Conservation (phyloP, 2,113 vertebrate species). For the Syngnathus floridae region DNA sequence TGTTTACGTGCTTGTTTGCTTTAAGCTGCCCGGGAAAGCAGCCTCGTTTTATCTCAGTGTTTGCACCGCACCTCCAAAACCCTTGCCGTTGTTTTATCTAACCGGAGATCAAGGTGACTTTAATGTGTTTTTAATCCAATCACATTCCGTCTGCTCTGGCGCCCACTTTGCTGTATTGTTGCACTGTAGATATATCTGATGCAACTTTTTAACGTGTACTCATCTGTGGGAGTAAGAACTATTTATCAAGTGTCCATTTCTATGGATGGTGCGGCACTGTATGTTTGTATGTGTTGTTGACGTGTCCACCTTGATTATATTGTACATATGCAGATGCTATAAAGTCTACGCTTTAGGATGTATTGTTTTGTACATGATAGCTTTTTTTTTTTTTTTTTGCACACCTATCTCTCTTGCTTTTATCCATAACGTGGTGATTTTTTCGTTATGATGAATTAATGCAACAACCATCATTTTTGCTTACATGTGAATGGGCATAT, state of each 20-base stretch:
- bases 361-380: constrained; percentile 59
- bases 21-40: constrained; percentile 40
- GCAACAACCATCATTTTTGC: constrained; percentile 20
- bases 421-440: constrained; percentile 45
- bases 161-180: constrained; percentile 31
- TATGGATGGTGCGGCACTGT: constrained; percentile 43
- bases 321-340: constrained; percentile 67
- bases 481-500: constrained; percentile 26
- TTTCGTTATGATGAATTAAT: constrained; percentile 47
- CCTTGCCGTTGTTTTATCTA: constrained; percentile 56
- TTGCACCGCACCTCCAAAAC: constrained; percentile 40
- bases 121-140: constrained; percentile 53
- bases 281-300: constrained; percentile 60
- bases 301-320: constrained; percentile 59
- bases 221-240: constrained; percentile 57
- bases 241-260: constrained; percentile 61
- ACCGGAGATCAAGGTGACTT: constrained; percentile 62
- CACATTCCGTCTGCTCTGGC: constrained; percentile 59
- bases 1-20: constrained; percentile 39
- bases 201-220: constrained; percentile 49
- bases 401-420: constrained; percentile 66
- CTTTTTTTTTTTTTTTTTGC: constrained; percentile 60
- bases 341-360: constrained; percentile 49
- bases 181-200: constrained; percentile 24
- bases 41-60: constrained; percentile 30